Evolutionary conservation across 2,113 vertebrate species (phyloP), one percentile per base, ranked within the genome.

Genomic region (Tragelaphus buxtoni): DNA sequence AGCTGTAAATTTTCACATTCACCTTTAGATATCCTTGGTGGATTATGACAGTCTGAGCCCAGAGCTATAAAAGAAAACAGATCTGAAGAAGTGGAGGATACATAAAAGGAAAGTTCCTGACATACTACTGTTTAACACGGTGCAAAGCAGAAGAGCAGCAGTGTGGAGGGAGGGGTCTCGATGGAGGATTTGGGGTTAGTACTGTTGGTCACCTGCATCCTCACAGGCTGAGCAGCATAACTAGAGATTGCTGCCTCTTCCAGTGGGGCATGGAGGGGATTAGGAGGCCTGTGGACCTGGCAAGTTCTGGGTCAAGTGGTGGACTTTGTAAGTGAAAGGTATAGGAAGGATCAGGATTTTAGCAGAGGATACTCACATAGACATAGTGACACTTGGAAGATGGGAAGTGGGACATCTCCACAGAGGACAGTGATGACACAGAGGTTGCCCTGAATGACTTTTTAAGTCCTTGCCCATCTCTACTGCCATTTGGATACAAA

Each of bases 321-420:
- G 11, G 28, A 17, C 60, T 84, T 87, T 63, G 32, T 4, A 47
- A 18, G 3, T 32, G 39, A 16, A 76, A 10, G 16, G 20, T 9
- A 32, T 11, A 91, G 24, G 63, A 16, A 53, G 1, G 39, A 47
- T 42, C 14, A 63, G 4, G 1, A 4, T 42, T 83, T 47, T 8
- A 47, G 45, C 20, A 6, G 53, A 42, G 72, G 7, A 65, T 47
- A 18, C 35, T 79, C 12, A 47, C 28, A 58, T 5, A 35, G 47
- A 32, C 24, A 45, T 22, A 26, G 82, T 22, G 16, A 85, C 12
- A 16, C 7, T 49, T 22, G 63, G 55, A 47, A 58, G 13, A 51
- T 0, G 1, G 22, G 10, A 12, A 20, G 11, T 39, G 53, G 4
- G n/a, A 61, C n/a, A 17, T 13, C n/a, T 63, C 0, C 0, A 80